Evolutionary conservation across 2,797 vertebrate species (phyloP), one percentile per base, ranked within the genome.

Genomic region (Hoplostethus atlanticus): DNA sequence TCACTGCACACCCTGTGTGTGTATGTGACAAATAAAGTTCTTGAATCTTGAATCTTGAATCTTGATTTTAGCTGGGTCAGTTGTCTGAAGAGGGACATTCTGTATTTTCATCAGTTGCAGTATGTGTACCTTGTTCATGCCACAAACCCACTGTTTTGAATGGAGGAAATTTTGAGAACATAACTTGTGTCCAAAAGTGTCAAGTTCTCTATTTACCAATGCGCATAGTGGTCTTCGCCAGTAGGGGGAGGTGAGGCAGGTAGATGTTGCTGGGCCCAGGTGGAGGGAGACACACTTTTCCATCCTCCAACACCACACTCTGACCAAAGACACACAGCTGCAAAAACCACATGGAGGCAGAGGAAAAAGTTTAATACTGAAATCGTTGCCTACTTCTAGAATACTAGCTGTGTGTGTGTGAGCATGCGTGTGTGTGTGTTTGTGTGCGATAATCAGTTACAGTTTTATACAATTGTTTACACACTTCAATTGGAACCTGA

Each of bases 271-370:
- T 95, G 46, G 90, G 68, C 70, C 92, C 94, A 2, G 90, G 56
- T 30, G 83, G 77, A 77, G 80, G 86, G 54, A 91, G 76, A 77
- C 80, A 66, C 1, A 95, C 88, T 65, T 76, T 80, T 83, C 91
- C 92, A 79, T 77, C 71, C 61, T 85, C 82, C 44, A 76, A 15
- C 57, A 85, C 77, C 76, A 96, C 77, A 62, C 17, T 84, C 87
- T 96, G 93, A 68, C 96, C 96, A 67, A 96, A 93, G 74, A 63
- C 66, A 84, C 82, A 80, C 38, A 98, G 91, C 98, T 99, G 76
- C 56, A 81, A 84, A 9, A 31, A 28, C 0, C 6, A 86, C 48
- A 60, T 1, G 1, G 2, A 64, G 6, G 54, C 44, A 50, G 0
- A 50, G 3, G 0, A 5, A 9, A n/a, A 40, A 38, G 4, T 7